phyloP scores from a whole-genome alignment of 1,140 invertebrate species.

The Agrypnia vestita region DNA sequence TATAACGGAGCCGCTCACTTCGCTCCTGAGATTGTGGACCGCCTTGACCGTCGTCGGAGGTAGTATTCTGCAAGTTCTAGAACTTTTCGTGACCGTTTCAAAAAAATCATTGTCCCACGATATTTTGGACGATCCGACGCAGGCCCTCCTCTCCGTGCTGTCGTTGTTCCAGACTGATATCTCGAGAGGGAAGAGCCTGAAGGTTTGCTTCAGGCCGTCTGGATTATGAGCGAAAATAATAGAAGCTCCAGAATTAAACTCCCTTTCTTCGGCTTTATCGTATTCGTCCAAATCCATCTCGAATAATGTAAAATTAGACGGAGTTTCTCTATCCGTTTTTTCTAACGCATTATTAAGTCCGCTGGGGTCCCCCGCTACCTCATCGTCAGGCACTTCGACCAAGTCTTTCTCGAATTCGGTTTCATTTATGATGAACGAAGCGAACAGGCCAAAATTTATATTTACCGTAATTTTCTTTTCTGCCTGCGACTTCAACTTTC shows the following conservation, averaged over 20 bases:
- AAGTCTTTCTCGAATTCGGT: constrained; percentile 42
- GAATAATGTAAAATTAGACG: neutral
- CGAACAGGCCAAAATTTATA: constrained; percentile 44
- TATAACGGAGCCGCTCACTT: constrained; percentile 26
- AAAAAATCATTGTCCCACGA: constrained; percentile 42
- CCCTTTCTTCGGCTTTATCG: constrained; percentile 2
- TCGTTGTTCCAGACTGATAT: constrained; percentile 46
- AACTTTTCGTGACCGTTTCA: constrained; percentile 17
- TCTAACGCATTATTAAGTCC: too few species aligned
- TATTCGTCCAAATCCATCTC: constrained; percentile 22
- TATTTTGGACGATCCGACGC: constrained; percentile 40
- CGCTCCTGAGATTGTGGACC: constrained; percentile 3
- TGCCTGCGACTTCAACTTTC: neutral
- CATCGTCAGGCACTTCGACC: neutral
- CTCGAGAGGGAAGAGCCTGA: constrained; percentile 38
- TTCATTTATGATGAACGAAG: constrained; percentile 44
- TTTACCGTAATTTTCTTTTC: constrained; percentile 41
- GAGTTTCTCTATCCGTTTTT: constrained; percentile 4
- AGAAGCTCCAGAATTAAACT: constrained; percentile 48
- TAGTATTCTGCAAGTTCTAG: constrained; percentile 1
- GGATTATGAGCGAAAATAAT: constrained; percentile 44
- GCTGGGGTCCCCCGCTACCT: neutral
- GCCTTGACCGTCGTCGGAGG: constrained; percentile 15
- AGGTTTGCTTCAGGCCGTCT: constrained; percentile 40
- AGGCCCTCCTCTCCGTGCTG: constrained; percentile 27